Evolutionary conservation across 1,140 invertebrate species (phyloP).

Genomic region (Lordiphosa clarofinis): DNA sequence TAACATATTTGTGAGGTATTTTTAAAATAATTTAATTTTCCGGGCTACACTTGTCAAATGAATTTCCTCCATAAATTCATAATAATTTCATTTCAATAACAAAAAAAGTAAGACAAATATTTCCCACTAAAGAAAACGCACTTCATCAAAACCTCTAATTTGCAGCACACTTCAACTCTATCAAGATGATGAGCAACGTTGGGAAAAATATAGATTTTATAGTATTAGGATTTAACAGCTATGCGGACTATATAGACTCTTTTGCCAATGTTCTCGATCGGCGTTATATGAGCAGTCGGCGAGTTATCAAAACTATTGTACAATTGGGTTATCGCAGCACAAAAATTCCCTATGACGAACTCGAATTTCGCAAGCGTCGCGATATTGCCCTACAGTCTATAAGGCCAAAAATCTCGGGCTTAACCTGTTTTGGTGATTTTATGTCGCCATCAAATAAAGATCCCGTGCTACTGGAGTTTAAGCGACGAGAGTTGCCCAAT

Average conservation of each 20-base stretch:
- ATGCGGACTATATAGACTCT: slow-evolving; percentile 63
- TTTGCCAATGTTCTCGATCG: slow-evolving; percentile 47
- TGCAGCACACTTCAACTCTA: slow-evolving; percentile 2
- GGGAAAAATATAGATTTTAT: slow-evolving; percentile 37
- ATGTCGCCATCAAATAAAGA: slow-evolving; percentile 30
- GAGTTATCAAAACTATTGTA: slow-evolving; percentile 28
- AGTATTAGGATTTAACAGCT: slow-evolving; percentile 44
- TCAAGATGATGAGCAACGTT: slow-evolving; percentile 5
- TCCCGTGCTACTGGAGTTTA: slow-evolving; percentile 53
- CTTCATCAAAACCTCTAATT: too few relatives aligned
- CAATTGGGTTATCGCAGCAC: slow-evolving; percentile 68
- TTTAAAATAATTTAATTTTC: too few relatives aligned
- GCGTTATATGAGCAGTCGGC: slow-evolving; percentile 31
- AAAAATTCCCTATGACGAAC: slow-evolving; percentile 34
- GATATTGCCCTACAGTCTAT: slow-evolving; percentile 43
- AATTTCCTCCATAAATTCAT: too few relatives aligned
- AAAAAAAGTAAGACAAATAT: too few relatives aligned
- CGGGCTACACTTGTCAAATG: too few relatives aligned
- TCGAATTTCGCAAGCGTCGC: slow-evolving; percentile 42
- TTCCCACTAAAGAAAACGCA: too few relatives aligned
- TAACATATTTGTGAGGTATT: too few relatives aligned
- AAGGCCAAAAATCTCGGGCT: slow-evolving; percentile 33
- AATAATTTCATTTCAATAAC: too few relatives aligned
- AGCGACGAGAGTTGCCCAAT: slow-evolving; percentile 54
- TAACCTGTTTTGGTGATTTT: slow-evolving; percentile 25